Base-by-base conservation (phyloP, 2,888 invertebrate genomes). In the Noctuana brunneofusca region DNA sequence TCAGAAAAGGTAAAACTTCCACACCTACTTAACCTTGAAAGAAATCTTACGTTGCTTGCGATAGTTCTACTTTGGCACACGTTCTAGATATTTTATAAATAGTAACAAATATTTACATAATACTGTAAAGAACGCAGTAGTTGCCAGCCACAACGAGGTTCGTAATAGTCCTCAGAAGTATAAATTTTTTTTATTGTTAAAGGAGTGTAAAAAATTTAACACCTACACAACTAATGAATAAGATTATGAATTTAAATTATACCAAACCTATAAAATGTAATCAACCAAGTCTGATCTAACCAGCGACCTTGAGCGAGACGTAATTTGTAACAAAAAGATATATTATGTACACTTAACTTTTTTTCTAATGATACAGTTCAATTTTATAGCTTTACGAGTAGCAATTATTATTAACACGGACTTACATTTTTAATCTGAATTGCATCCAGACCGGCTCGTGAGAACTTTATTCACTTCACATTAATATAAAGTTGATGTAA, bases 401-500 rank as follows among this genome's bases (percentile, higher is more conserved):
- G 9, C 5, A 11, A 30, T 22, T 27, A 50, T 58, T 58, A 27
- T n/a, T 54, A 38, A 50, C 38, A n/a, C 24, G 16, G 22, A 48
- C 57, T 18, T 38, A 14, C n/a, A 41, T 16, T 16, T 59, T 52
- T 24, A 43, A 52, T 59, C 53, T 32, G 30, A 52, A 30, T 32
- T 16, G 30, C 4, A 59, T 59, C 59, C 52, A 43, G 43, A 8
- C 52, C 0, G 14, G 30, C 20, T 41, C 52, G 59, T 59, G 59
- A 52, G 59, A 59, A 52, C 43, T 43, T 50, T 50, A 58, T 58
- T 27, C 20, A 9, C 48, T 0, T n/a, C 27, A 58, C 52, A 52
- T 52, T 52, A 50, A 56, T 56, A 30, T 54, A 53, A 46, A 20
- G 30, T 46, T 43, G 16, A 46, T 43, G 56, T 58, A 58, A 43